A percentile compares a stretch with the other conserved stretches of the same genome.
phyloP scores from a whole-genome alignment of 1,140 invertebrate species.

The Sycobia sp. region DNA sequence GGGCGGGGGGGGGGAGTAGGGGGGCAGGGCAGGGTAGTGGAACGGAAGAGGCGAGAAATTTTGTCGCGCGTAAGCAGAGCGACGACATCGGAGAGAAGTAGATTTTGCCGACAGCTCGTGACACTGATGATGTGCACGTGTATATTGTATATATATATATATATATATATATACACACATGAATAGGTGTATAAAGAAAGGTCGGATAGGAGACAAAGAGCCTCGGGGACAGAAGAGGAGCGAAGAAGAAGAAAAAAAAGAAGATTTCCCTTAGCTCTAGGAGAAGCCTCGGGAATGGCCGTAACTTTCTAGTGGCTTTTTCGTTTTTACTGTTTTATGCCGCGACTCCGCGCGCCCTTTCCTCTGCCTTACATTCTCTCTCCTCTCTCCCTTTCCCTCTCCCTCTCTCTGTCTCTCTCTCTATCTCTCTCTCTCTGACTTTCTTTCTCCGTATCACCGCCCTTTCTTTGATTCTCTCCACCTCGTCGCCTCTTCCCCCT shows the following conservation, averaged over 20 bases:
- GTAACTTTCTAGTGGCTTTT: conserved; percentile 28
- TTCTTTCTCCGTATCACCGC: background rate
- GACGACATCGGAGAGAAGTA: conserved; percentile 10
- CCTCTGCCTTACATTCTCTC: too few relatives aligned
- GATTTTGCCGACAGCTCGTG: background rate
- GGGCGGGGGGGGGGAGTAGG: too few relatives aligned
- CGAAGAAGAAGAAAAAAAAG: background rate
- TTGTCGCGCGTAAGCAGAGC: background rate
- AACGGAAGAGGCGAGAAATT: background rate
- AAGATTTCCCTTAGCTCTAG: conserved; percentile 26
- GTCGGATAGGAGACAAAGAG: conserved; percentile 7
- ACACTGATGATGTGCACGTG: too few relatives aligned
- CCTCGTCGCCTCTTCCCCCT: conserved; percentile 3
- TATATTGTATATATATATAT: too few relatives aligned
- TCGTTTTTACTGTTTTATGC: conserved; percentile 22
- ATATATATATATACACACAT: too few relatives aligned
- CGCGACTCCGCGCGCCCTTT: too few relatives aligned
- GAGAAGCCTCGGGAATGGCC: conserved; percentile 15
- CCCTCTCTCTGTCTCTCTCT: conserved; percentile 1
- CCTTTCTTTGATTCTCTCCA: conserved; percentile 20
- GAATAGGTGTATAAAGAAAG: too few relatives aligned
- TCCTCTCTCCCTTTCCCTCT: conserved; percentile 3
- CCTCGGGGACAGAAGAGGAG: background rate
- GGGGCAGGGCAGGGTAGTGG: too few relatives aligned
- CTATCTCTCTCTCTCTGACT: conserved; percentile 14